phyloP scores from a whole-genome alignment of 2,888 invertebrate species.

The Diaprepes abbreviatus region DNA sequence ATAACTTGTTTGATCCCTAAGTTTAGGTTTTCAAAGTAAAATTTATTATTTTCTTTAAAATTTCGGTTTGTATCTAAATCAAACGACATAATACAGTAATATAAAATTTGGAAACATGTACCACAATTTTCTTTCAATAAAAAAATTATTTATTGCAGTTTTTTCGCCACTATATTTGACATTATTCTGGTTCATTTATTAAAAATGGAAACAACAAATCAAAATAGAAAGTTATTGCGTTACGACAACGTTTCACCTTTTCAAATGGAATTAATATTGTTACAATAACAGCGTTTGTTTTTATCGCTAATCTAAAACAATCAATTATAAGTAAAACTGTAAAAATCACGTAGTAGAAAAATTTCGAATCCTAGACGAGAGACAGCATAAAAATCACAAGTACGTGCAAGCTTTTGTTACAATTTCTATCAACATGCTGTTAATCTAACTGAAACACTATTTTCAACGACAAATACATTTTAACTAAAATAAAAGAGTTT shows the following conservation, averaged over 20 bases:
- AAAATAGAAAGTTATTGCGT: constrained; percentile 9
- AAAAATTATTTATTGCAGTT: too few species aligned
- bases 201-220: background rate
- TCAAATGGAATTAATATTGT: constrained; percentile 6
- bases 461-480: constrained; percentile 1
- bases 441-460: constrained; percentile 21
- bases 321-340: constrained; percentile 28
- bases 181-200: too few species aligned
- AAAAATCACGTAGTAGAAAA: constrained; percentile 36
- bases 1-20: too few species aligned
- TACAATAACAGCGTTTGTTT: constrained; percentile 3
- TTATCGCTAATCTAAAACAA: constrained; percentile 16
- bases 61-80: too few species aligned
- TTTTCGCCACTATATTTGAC: too few species aligned
- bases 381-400: constrained; percentile 36
- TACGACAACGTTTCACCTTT: background rate
- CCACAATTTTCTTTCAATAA: too few species aligned
- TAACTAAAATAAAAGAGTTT: background rate
- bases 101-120: too few species aligned
- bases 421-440: constrained; percentile 25
- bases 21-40: too few species aligned
- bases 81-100: too few species aligned
- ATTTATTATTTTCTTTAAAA: too few species aligned
- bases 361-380: constrained; percentile 25
- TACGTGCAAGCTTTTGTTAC: constrained; percentile 32